phyloP scores from a whole-genome alignment of 2,113 vertebrate genomes.

The Cricetomys ansorgei region DNA sequence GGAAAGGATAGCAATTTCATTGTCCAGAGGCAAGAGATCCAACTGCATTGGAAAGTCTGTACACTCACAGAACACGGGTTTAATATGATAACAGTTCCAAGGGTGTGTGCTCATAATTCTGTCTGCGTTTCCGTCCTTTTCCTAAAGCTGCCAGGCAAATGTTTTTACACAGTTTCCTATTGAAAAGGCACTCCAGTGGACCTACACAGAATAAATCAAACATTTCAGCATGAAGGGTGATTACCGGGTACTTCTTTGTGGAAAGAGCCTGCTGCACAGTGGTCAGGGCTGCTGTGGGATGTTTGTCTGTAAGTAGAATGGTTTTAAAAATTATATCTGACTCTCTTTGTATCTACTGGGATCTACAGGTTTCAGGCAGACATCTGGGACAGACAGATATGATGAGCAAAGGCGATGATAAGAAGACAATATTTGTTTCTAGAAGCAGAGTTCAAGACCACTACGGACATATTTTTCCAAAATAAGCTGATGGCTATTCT shows the following conservation, averaged over 20 bases:
- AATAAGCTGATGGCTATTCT: conserved; percentile 26
- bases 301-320: background rate
- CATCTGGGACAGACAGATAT: background rate
- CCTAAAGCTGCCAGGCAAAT: conserved; percentile 23
- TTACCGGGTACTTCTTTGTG: conserved; percentile 73
- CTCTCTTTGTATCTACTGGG: conserved; percentile 2
- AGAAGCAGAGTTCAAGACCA: background rate
- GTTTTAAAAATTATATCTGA: background rate
- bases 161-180: conserved; percentile 47
- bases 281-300: conserved; percentile 39
- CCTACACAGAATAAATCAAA: conserved; percentile 71
- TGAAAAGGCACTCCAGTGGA: conserved; percentile 37
- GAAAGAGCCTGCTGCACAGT: conserved; percentile 51
- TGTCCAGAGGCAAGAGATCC: conserved; percentile 74
- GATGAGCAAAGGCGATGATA: background rate
- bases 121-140: background rate
- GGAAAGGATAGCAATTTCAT: conserved; percentile 77
- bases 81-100: conserved; percentile 66
- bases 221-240: conserved; percentile 68
- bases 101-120: conserved; percentile 66
- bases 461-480: background rate
- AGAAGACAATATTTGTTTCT: background rate
- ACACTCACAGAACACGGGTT: conserved; percentile 47
- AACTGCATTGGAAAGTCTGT: conserved; percentile 74
- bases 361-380: background rate